Conservation (phyloP, 2,888 invertebrate species). For the Tiliacea aurago region DNA sequence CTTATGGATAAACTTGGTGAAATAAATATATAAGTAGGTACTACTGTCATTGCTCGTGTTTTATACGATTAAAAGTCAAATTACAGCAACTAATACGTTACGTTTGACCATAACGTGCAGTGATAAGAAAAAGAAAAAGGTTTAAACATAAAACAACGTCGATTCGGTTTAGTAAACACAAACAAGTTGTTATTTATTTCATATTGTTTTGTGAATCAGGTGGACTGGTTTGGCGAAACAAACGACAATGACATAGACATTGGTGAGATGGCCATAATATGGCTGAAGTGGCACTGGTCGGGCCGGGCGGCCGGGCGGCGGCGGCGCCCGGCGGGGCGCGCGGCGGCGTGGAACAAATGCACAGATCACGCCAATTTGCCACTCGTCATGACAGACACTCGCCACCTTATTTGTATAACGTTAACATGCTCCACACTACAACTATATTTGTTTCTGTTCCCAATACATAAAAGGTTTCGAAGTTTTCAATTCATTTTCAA, state of each 20-base stretch:
- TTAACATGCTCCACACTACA: constrained; percentile 79
- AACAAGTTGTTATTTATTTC: constrained; percentile 61
- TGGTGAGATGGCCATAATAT: constrained; percentile 70
- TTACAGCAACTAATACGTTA: constrained; percentile 5
- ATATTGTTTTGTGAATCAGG: constrained; percentile 66
- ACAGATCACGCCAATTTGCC: constrained; percentile 85
- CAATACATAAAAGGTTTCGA: constrained; percentile 67
- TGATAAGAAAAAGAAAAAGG: not conserved
- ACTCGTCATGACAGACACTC: constrained; percentile 82
- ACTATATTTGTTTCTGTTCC: constrained; percentile 74
- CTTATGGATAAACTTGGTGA: constrained; percentile 48
- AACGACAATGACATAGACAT: constrained; percentile 81
- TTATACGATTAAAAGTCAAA: constrained; percentile 1
- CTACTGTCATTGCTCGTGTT: constrained; percentile 36
- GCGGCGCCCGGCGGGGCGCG: constrained; percentile 50
- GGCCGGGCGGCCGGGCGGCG: constrained; percentile 28
- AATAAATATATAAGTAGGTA: constrained; percentile 27
- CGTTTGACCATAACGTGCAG: not conserved
- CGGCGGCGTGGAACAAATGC: constrained; percentile 82
- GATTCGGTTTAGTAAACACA: constrained; percentile 31
- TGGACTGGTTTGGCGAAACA: constrained; percentile 68
- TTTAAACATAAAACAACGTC: constrained; percentile 4
- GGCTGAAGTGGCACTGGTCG: constrained; percentile 78
- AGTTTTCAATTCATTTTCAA: constrained; percentile 17
- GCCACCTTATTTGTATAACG: constrained; percentile 84